Evolutionary conservation across 2,797 vertebrate genomes (phyloP).

Genomic region (Cygnus olor): DNA sequence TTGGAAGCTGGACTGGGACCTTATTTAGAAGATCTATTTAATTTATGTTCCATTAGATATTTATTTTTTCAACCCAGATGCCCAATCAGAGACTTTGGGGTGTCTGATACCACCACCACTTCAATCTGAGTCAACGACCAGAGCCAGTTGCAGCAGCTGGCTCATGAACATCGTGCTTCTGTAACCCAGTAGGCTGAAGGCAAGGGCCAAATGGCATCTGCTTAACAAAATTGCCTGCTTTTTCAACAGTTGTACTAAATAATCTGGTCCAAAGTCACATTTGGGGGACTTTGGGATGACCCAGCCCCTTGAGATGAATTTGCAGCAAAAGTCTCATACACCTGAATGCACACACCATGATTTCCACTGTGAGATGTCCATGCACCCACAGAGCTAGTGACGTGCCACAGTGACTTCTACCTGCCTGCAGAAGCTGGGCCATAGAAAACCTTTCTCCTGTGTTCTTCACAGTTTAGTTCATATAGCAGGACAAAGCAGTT

Average conservation of each 20-base stretch:
- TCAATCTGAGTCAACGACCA: background rate
- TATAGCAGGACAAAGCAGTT: background rate
- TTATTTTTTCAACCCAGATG: background rate
- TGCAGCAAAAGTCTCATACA: background rate
- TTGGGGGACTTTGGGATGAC: background rate
- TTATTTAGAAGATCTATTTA: background rate
- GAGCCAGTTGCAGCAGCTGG: background rate
- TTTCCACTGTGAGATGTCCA: background rate
- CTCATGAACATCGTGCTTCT: background rate
- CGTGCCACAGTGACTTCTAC: background rate
- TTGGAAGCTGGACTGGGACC: background rate
- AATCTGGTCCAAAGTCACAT: rapidly evolving
- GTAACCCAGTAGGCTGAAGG: background rate
- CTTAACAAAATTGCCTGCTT: background rate
- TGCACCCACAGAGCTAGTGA: rapidly evolving
- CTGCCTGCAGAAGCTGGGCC: background rate
- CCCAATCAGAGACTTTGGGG: background rate
- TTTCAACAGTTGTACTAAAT: background rate
- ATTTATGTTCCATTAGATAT: background rate
- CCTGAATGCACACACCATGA: background rate
- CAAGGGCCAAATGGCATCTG: background rate
- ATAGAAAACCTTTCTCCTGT: background rate
- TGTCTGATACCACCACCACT: background rate
- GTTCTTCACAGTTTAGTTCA: background rate
- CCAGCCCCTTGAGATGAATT: background rate